Conservation (phyloP, 2,113 vertebrate species). For the Steatornis caripensis region DNA sequence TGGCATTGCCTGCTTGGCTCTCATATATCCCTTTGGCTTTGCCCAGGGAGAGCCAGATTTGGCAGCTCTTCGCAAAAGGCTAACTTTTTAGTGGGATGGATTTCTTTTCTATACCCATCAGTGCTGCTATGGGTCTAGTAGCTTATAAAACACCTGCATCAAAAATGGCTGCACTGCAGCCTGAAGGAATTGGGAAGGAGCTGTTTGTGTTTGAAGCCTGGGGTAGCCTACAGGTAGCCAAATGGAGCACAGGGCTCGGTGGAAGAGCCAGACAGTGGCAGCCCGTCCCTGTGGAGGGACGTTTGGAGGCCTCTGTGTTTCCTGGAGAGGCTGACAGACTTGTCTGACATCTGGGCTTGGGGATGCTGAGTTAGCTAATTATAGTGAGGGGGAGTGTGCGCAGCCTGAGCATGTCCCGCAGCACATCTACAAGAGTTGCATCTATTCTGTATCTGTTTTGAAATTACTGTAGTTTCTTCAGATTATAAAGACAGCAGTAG, state of each 20-base stretch:
- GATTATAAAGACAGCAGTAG: not conserved
- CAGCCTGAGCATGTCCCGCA: not conserved
- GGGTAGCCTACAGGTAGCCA: not conserved
- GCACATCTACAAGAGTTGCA: not conserved
- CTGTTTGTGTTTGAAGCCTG: not conserved
- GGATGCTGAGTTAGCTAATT: not conserved
- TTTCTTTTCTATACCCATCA: not conserved
- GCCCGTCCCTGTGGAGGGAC: not conserved
- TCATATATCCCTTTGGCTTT: not conserved
- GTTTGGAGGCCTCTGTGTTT: not conserved
- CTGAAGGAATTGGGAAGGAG: not conserved
- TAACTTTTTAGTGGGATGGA: not conserved
- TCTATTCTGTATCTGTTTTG: not conserved
- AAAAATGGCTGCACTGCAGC: not conserved
- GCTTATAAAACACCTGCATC: not conserved
- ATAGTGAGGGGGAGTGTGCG: not conserved
- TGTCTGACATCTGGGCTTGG: not conserved
- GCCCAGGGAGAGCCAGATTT: not conserved
- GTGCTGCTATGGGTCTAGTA: not conserved
- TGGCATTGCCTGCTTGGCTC: not conserved
- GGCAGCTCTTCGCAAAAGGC: not conserved
- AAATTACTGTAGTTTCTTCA: not conserved
- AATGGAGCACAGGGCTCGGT: not conserved
- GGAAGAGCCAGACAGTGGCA: not conserved
- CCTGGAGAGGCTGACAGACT: not conserved